Base-by-base conservation (phyloP, 2,113 vertebrate genomes). In the Labrus mixtus region DNA sequence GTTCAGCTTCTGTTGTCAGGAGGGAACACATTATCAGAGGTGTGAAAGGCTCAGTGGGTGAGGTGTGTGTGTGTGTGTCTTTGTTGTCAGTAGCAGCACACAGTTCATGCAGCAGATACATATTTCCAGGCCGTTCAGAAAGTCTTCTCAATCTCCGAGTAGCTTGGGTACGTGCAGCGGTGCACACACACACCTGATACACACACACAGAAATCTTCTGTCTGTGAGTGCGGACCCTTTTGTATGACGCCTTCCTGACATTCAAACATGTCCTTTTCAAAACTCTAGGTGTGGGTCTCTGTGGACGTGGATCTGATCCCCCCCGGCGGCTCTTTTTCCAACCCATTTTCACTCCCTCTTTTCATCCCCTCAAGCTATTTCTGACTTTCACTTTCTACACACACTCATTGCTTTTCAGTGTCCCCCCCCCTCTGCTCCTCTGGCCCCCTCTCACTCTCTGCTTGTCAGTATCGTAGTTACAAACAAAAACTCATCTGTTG, bases 11-110 rank as follows among this genome's bases (percentile, higher is more conserved):
- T 62, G 70, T 50, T 33, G 71, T 51, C 68, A 36, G 39, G 57
- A 69, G 68, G 53, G 58, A 48, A 36, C 65, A 62, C 65, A 66
- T 81, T 56, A 78, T 55, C 64, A 65, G 68, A 81, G 60, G 62
- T 43, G 74, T 74, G 73, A 73, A 63, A 46, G 56, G 61, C 68
- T 51, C 19, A 29, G 56, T 69, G 54, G 19, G 23, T 10, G 41
- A 25, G 51, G 10, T 8, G 11, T 41, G 20, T 53, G 20, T 53
- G 46, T 50, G 8, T n/a, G 25, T 25, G 25, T 25, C 2, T 25
- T 1, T 3, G 25, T 25, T 25, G 25, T 25, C 25, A 25, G 25
- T 25, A 25, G 3, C 25, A 25, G 25, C 25, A 25, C 25, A 25
- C 25, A 25, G 25, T 25, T 2, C 64, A 75, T 23, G 16, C 33